Conservation (phyloP, 1,140 invertebrate species). For the Arctopsyche grandis region DNA sequence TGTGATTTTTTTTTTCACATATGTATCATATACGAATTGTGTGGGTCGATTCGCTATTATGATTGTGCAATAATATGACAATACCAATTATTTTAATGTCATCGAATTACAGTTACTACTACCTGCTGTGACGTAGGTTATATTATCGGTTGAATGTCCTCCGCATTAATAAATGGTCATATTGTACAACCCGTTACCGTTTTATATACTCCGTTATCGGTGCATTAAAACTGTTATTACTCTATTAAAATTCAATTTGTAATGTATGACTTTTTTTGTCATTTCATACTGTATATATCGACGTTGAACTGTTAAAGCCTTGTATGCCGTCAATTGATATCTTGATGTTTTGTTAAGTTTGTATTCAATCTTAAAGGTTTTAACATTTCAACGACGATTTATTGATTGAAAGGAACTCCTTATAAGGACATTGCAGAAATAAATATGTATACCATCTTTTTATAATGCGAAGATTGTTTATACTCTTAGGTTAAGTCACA, state of each 20-base stretch:
- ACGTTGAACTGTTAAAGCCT: no score
- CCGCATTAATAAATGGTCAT: conserved; percentile 2
- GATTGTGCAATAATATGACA: not conserved
- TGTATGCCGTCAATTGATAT: no score
- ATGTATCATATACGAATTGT: no score
- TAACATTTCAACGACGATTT: no score
- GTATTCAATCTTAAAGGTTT: no score
- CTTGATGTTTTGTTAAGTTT: no score
- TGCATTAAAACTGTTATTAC: not conserved
- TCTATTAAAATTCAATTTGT: not conserved
- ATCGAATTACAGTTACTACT: not conserved
- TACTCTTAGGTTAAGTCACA: not conserved
- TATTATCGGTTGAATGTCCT: not conserved
- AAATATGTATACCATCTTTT: no score
- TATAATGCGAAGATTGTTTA: no score
- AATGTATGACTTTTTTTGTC: not conserved
- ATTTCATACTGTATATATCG: no score
- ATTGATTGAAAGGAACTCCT: no score
- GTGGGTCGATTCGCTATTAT: not conserved
- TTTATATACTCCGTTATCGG: not conserved
- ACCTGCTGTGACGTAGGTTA: not conserved
- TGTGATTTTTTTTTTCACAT: no score
- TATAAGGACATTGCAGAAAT: no score
- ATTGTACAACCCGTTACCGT: not conserved
- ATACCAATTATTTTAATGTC: not conserved